phyloP scores from a whole-genome alignment of 2,797 vertebrate species.

The Neosalanx taihuensis region DNA sequence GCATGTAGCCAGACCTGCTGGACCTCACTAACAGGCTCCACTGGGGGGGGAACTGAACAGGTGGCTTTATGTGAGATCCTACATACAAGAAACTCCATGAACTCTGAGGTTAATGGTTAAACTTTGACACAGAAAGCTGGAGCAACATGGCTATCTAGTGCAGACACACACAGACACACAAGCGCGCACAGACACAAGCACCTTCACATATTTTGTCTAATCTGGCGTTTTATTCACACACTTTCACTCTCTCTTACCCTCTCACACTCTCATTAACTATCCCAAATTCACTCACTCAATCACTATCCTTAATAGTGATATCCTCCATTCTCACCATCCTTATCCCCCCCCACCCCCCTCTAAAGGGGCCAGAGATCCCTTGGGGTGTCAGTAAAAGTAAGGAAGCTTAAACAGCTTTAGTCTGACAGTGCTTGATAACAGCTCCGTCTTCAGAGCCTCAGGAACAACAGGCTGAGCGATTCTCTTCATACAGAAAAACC shows the following conservation, averaged over 20 bases:
- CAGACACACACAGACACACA: background rate
- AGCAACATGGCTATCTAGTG: background rate
- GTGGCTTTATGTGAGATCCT: background rate
- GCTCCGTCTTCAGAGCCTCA: too few species aligned
- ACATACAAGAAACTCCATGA: slow-evolving; percentile 2
- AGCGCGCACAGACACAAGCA: too few species aligned
- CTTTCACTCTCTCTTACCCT: background rate
- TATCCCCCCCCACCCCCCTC: background rate
- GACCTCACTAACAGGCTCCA: slow-evolving; percentile 1
- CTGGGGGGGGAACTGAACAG: background rate
- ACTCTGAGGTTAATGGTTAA: slow-evolving; percentile 8
- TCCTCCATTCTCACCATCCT: background rate
- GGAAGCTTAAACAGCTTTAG: too few species aligned
- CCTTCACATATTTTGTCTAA: background rate
- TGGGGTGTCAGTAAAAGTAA: too few species aligned
- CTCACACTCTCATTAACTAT: background rate
- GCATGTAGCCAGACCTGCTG: slow-evolving; percentile 23
- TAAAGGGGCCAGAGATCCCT: background rate
- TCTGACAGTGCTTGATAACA: too few species aligned
- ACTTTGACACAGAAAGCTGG: background rate
- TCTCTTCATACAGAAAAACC: too few species aligned
- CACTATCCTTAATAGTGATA: background rate
- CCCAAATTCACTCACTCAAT: background rate
- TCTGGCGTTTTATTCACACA: background rate
- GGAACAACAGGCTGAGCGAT: too few species aligned